Conservation (phyloP, 2,113 vertebrate genomes). For the Phainopepla nitens region DNA sequence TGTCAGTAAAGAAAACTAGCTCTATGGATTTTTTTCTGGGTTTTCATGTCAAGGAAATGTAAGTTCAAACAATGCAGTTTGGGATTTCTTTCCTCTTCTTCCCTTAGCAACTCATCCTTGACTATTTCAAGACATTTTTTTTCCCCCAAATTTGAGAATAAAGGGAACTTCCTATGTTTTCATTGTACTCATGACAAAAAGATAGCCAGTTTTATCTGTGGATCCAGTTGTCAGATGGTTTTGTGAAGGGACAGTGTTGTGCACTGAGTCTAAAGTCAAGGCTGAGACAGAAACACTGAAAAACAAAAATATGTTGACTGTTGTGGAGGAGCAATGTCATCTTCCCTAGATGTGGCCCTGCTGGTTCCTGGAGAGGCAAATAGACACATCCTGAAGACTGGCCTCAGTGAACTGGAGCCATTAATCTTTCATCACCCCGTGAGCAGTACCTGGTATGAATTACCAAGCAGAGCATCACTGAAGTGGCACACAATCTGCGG, state of each 20-base stretch:
- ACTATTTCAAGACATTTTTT: background rate
- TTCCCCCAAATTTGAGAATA: background rate
- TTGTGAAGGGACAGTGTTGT: background rate
- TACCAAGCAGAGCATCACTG: background rate
- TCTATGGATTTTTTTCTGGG: conserved; percentile 10
- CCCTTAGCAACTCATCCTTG: background rate
- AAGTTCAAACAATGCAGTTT: conserved; percentile 44
- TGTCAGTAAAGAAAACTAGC: conserved; percentile 41
- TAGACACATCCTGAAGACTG: background rate
- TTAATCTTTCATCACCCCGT: background rate
- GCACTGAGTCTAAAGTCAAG: background rate
- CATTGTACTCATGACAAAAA: background rate
- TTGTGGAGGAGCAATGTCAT: background rate
- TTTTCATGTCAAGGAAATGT: conserved; percentile 53
- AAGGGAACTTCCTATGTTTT: background rate
- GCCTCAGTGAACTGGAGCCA: background rate
- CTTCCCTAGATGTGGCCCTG: background rate
- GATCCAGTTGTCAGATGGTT: background rate
- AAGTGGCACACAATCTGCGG: background rate
- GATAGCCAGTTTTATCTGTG: background rate
- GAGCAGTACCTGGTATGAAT: background rate
- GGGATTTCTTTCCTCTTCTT: background rate
- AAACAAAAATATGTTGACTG: background rate
- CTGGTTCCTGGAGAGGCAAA: background rate
- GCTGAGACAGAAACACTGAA: background rate